Conservation (phyloP, 2,888 invertebrate species). For the Rhingia rostrata region DNA sequence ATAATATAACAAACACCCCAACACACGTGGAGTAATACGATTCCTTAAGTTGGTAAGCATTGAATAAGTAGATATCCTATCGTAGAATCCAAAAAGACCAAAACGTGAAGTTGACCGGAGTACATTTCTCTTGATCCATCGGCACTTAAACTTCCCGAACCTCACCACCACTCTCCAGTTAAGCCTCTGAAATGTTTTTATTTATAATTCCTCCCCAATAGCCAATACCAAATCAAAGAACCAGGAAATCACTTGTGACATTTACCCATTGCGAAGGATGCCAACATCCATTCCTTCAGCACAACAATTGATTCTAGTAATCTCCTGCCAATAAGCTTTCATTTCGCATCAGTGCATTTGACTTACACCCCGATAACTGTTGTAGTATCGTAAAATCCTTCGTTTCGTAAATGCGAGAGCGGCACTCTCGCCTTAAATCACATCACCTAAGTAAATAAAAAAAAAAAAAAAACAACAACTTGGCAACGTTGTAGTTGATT, state of each 20-base stretch:
- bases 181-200: background rate
- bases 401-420: constrained; percentile 1
- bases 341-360: constrained; percentile 26
- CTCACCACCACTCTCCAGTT: no score
- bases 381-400: constrained; percentile 5
- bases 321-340: constrained; percentile 41
- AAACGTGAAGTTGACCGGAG: no score
- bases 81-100: no score
- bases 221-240: constrained; percentile 6
- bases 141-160: no score
- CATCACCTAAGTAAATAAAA: no score
- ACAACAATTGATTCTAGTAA: constrained; percentile 29
- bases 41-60: no score
- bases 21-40: no score
- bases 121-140: no score
- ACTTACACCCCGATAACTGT: constrained; percentile 7
- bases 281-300: background rate
- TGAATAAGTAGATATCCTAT: no score
- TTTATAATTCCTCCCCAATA: background rate
- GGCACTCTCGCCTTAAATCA: background rate
- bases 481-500: no score
- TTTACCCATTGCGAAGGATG: background rate
- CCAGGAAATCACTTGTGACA: constrained; percentile 30
- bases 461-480: no score
- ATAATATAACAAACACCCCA: no score